Percentiles rank a stretch among this genome's conserved stretches.
phyloP scores from a whole-genome alignment of 2,797 vertebrate species.

The Notolabrus celidotus region DNA sequence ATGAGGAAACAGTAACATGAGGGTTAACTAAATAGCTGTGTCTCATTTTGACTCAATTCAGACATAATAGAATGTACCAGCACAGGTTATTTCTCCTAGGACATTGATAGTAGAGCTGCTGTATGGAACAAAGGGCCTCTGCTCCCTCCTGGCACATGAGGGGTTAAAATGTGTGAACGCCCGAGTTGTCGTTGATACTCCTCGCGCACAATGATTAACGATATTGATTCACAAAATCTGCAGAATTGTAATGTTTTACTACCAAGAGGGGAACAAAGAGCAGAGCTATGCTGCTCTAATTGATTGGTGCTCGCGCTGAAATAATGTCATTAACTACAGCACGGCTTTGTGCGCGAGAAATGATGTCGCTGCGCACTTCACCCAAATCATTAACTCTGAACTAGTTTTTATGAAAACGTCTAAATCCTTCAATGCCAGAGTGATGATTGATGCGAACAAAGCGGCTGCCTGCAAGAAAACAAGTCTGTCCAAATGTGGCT shows the following conservation, averaged over 20 bases:
- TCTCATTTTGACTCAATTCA: slow-evolving; percentile 13
- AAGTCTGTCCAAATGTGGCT: slow-evolving; percentile 46
- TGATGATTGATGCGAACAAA: slow-evolving; percentile 43
- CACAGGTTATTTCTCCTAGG: slow-evolving; percentile 1
- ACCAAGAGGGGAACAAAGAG: slow-evolving; percentile 29
- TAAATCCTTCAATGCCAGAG: not conserved
- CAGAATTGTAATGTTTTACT: slow-evolving; percentile 28
- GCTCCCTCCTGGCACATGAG: slow-evolving; percentile 27
- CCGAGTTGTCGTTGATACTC: slow-evolving; percentile 18
- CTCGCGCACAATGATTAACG: slow-evolving; percentile 47
- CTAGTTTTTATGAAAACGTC: slow-evolving; percentile 37
- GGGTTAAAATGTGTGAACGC: slow-evolving; percentile 56
- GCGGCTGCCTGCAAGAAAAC: slow-evolving; percentile 44
- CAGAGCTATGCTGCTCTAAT: slow-evolving; percentile 18
- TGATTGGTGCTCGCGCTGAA: slow-evolving; percentile 20
- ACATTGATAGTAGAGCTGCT: slow-evolving; percentile 14
- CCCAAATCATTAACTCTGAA: slow-evolving; percentile 53
- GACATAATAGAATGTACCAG: slow-evolving; percentile 4
- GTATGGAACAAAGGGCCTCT: slow-evolving; percentile 57
- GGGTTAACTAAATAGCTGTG: not conserved
- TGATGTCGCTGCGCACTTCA: slow-evolving; percentile 21
- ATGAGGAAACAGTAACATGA: not conserved
- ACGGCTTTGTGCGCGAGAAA: slow-evolving; percentile 12
- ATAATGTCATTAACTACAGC: slow-evolving; percentile 40
- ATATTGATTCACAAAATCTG: slow-evolving; percentile 43